Conservation (phyloP, 2,797 vertebrate genomes). For the Brachymystax lenok region DNA sequence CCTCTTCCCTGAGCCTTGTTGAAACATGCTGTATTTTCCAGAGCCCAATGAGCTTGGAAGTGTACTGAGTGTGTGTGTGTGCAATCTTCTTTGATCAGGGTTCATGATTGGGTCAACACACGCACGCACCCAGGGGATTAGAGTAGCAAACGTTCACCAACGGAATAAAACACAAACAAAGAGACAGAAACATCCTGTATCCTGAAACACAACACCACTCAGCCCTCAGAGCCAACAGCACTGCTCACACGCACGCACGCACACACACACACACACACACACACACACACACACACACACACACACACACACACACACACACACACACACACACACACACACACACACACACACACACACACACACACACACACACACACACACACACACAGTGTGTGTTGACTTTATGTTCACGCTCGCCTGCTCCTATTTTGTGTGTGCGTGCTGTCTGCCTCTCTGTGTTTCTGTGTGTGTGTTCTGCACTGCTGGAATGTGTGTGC, state of each 20-base stretch:
- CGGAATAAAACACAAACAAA: slow-evolving; percentile 74
- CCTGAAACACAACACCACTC: slow-evolving; percentile 70
- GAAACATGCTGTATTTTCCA: neutral
- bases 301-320: too few species aligned
- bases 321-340: neutral
- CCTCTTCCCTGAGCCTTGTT: neutral
- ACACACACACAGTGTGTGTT: slow-evolving; percentile 5
- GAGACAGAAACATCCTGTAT: slow-evolving; percentile 69
- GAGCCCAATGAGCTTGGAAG: neutral
- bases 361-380: slow-evolving; percentile 5
- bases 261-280: slow-evolving; percentile 17
- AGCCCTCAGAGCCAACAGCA: slow-evolving; percentile 10
- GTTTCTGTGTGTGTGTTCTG: slow-evolving; percentile 20
- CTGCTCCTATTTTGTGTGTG: neutral
- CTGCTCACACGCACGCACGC: slow-evolving; percentile 14
- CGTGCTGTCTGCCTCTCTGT: neutral
- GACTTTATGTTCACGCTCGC: neutral
- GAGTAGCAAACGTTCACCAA: slow-evolving; percentile 60
- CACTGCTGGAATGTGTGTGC: slow-evolving; percentile 42
- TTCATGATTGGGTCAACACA: slow-evolving; percentile 8
- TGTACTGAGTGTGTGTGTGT: slow-evolving; percentile 3
- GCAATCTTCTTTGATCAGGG: slow-evolving; percentile 8
- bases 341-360: slow-evolving; percentile 16
- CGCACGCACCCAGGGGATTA: slow-evolving; percentile 38
- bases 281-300: neutral